Evolutionary conservation across 2,113 vertebrate species (phyloP), one percentile per base, ranked within the genome.

Genomic region (Toxotes chatareus): DNA sequence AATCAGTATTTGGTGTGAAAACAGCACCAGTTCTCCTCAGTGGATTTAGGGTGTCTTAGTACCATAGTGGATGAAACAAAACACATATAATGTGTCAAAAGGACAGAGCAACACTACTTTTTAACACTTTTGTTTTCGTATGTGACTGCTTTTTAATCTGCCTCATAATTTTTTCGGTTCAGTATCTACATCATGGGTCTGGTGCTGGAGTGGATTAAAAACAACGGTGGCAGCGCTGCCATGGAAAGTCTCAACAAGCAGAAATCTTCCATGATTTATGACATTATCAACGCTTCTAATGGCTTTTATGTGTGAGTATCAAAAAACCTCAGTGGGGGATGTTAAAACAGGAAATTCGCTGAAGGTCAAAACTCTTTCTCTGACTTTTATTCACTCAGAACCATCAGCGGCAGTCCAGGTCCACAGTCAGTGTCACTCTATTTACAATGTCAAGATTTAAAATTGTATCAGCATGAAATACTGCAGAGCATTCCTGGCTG

Each of bases 121-220:
- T 76, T 17, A 56, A 4, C 34, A 46, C 1, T 16, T 13, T 36
- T 7, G 21, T 36, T 44, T n/a, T n/a, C n/a, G 10, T 56, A 11
- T 66, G 12, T 38, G 5, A 23, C 17, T 63, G 7, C 27, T 27
- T 49, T 38, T 74, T 5, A 4, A 32, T 49, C 11, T 13, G 23
- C 38, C 38, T 40, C 7, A 0, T 31, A 14, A 21, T 70, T 34
- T 9, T 57, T 10, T 38, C 4, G 27, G 49, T 91, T 36, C 80
- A 99, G 98, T 90, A 97, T 99, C 93, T 99, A 99, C 76, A 97
- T 99, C 77, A 96, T 96, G 97, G 92, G 95, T 59, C 87, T 98
- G 91, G 98, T 99, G 61, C 93, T 99, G 83, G 97, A 99, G 86
- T 99, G 98, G 98, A 97, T 99, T 85, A 98, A 97, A 90, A 97